Conservation (phyloP, 2,888 invertebrate genomes). For the Scaptomyza tumidula region DNA sequence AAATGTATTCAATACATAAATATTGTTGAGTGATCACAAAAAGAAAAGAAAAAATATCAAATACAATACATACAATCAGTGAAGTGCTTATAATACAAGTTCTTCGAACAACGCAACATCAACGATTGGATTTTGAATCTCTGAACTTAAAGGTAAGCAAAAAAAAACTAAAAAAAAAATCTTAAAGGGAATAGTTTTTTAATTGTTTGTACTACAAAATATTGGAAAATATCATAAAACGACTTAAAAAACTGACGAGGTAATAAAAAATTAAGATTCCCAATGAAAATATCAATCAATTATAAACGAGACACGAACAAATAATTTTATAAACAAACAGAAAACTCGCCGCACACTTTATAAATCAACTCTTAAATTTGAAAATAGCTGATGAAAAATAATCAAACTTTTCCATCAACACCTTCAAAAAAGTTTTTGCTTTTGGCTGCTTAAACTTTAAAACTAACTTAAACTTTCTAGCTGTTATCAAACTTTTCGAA, state of each 20-base stretch:
- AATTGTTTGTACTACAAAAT: no score
- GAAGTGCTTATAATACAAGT: conserved; percentile 41
- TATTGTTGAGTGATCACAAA: conserved; percentile 33
- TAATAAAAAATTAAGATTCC: neutral
- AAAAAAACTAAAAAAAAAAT: neutral
- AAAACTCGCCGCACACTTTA: neutral
- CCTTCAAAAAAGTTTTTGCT: conserved; percentile 21
- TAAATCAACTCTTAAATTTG: neutral
- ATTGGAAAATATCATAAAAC: no score
- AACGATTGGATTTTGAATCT: conserved; percentile 52
- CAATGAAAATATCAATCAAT: neutral
- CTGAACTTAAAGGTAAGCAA: conserved; percentile 49
- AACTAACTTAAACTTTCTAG: conserved; percentile 44
- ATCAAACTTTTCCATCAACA: conserved; percentile 11
- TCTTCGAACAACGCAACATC: conserved; percentile 1
- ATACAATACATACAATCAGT: conserved; percentile 55
- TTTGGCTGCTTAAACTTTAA: conserved; percentile 20
- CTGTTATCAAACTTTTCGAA: conserved; percentile 57
- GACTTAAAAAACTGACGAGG: neutral
- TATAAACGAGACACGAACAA: neutral
- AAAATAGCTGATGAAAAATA: neutral
- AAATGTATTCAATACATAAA: conserved; percentile 42
- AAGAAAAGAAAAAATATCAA: conserved; percentile 10
- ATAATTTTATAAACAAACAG: neutral
- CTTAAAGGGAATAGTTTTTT: no score